Percentiles rank a stretch among this genome's conserved stretches.
phyloP scores from a whole-genome alignment of 2,888 invertebrate species.

The Myopa testacea region DNA sequence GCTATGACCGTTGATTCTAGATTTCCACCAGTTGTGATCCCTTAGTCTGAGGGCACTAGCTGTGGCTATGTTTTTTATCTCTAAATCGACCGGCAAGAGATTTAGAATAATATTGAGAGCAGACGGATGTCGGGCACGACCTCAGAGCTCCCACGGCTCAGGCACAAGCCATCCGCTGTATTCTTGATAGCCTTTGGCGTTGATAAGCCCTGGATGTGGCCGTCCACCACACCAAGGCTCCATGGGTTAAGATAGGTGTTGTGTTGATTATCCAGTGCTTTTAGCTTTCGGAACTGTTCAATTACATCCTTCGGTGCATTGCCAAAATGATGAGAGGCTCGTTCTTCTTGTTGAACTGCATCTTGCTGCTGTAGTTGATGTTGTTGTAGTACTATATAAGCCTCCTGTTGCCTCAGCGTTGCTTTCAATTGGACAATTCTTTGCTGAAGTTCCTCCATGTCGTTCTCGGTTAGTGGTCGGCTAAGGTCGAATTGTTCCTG shows the following conservation, averaged over 20 bases:
- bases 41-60: too few species aligned
- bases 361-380: background rate
- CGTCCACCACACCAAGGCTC: too few species aligned
- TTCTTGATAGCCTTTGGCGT: too few species aligned
- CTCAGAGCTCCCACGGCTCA: too few species aligned
- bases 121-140: too few species aligned
- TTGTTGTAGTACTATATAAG: background rate
- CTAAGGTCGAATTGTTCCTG: background rate
- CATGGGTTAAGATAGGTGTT: background rate
- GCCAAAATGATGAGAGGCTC: background rate
- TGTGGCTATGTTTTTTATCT: too few species aligned
- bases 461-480: slow-evolving; percentile 1
- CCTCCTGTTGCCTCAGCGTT: background rate
- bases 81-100: too few species aligned
- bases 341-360: background rate
- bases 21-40: too few species aligned
- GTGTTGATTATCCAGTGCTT: background rate
- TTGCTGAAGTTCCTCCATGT: background rate
- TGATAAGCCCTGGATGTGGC: too few species aligned
- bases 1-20: too few species aligned
- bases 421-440: background rate
- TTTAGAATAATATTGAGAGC: too few species aligned
- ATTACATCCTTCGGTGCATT: background rate
- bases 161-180: too few species aligned
- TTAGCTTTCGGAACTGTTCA: background rate